Evolutionary conservation across 2,888 invertebrate species (phyloP).

Genomic region (Campaea margaritaria): DNA sequence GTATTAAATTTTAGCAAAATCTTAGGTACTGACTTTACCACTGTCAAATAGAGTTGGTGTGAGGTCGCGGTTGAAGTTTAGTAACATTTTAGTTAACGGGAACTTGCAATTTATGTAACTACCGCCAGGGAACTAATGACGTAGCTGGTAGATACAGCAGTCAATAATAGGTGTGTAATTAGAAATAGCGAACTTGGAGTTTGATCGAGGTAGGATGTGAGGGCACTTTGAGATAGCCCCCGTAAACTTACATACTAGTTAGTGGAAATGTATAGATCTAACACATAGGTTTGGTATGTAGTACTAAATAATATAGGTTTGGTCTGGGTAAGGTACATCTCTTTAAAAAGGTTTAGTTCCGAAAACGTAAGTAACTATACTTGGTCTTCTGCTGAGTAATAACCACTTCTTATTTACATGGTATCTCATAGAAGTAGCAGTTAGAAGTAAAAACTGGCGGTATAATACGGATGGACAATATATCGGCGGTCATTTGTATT

Average conservation of each 20-base stretch:
- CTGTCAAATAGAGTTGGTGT: constrained; percentile 8
- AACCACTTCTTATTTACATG: no score
- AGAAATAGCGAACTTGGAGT: constrained; percentile 16
- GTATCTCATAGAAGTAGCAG: no score
- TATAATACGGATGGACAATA: no score
- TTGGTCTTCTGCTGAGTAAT: no score
- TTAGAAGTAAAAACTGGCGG: no score
- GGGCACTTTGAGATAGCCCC: neutral
- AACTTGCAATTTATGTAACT: constrained; percentile 34
- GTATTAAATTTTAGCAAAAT: neutral
- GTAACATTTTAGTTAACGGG: constrained; percentile 33
- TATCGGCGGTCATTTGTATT: no score
- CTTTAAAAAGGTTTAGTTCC: neutral
- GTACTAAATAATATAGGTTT: no score
- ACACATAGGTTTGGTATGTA: no score
- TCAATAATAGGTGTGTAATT: constrained; percentile 22
- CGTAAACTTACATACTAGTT: neutral
- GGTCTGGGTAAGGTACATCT: neutral
- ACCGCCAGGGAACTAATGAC: constrained; percentile 32
- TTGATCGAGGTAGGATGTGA: constrained; percentile 1
- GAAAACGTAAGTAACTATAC: no score
- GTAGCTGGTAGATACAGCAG: constrained; percentile 26
- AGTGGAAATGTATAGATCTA: neutral
- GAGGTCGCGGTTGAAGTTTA: constrained; percentile 27
- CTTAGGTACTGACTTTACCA: constrained; percentile 5